Evolutionary conservation across 1,140 invertebrate genomes (phyloP).

Genomic region (Drosophila jambulina): DNA sequence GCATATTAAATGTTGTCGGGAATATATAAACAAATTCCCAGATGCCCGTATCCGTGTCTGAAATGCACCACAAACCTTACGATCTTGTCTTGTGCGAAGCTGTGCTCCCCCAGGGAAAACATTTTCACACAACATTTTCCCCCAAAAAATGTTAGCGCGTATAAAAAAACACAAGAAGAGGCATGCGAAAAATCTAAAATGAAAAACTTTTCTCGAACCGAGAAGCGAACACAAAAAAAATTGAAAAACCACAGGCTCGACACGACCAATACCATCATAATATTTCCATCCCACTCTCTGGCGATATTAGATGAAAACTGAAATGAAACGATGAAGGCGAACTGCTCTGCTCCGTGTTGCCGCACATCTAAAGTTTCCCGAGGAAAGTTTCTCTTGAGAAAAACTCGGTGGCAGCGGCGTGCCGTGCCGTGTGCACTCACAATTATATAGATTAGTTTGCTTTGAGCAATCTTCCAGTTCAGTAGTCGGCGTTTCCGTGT

Average conservation of each 20-base stretch:
- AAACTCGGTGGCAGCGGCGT: constrained; percentile 53
- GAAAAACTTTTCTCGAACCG: constrained; percentile 54
- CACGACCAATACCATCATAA: constrained; percentile 55
- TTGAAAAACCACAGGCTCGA: constrained; percentile 71
- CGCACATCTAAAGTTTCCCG: constrained; percentile 79
- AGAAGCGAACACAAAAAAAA: constrained; percentile 31
- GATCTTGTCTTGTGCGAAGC: constrained; percentile 11
- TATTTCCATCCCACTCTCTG: constrained; percentile 78
- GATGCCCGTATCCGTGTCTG: background rate
- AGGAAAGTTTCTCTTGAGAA: constrained; percentile 46
- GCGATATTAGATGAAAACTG: constrained; percentile 75
- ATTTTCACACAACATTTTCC: constrained; percentile 65
- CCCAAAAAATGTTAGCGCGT: constrained; percentile 45
- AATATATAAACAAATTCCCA: constrained; percentile 29
- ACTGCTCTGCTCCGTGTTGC: constrained; percentile 51
- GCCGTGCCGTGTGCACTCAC: constrained; percentile 80
- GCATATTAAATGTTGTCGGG: constrained; percentile 5
- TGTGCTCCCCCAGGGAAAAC: constrained; percentile 2
- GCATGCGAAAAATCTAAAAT: constrained; percentile 52
- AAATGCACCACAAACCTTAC: constrained; percentile 18
- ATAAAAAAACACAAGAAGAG: constrained; percentile 57
- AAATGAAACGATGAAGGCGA: constrained; percentile 39
- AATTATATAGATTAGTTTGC: constrained; percentile 84
- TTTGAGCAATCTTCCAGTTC: constrained; percentile 83
- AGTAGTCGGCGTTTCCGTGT: constrained; percentile 74